Base-by-base conservation (phyloP, 1,140 invertebrate species). In the Tenebrio molitor region DNA sequence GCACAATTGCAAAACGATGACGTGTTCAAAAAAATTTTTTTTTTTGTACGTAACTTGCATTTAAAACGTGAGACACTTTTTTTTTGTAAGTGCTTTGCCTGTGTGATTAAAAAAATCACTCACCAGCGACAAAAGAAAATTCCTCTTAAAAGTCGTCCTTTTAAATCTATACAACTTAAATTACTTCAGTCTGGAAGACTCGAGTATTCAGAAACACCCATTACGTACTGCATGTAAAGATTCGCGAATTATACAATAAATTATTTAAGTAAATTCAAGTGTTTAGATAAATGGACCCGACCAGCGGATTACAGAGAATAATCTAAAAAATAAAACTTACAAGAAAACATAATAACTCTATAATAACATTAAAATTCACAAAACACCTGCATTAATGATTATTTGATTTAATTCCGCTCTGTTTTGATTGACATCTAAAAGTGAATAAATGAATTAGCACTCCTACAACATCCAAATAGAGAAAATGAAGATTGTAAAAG, bases 161-260 rank as follows among this genome's bases (percentile, higher is more conserved):
- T 15, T 25, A 15, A 8, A 8, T n/a, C 3, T 39, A 7, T 23
- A 44, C 15, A 66, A 41, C 34, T 17, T 44, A 66, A 66, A 68
- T 16, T 29, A 34, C 14, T 17, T 68, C 63, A 67, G 42, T 50
- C 65, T 44, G 65, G 65, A 68, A 68, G 65, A 68, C 65, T 46
- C 16, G 65, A 68, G 41, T 68, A 68, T 42, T 21, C 4, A 42
- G 44, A 44, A 23, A 44, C 19, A 66, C 15, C 12, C 21, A 58
- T 29, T 58, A 58, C 23, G 23, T 23, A 25, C 14, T 46, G 42
- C 15, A 46, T 46, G 42, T 16, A 46, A 16, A 16, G 6, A 16
- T 46, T 41, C 10, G 15, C 17, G 17, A 17, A 53, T 53, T 4
- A 4, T 58, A 58, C 50, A 58, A 12, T 14, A 58, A 58, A 53